Evolutionary conservation across 2,797 vertebrate species (phyloP), one percentile per base, ranked within the genome.

Genomic region (Acestrorhynchus altus): DNA sequence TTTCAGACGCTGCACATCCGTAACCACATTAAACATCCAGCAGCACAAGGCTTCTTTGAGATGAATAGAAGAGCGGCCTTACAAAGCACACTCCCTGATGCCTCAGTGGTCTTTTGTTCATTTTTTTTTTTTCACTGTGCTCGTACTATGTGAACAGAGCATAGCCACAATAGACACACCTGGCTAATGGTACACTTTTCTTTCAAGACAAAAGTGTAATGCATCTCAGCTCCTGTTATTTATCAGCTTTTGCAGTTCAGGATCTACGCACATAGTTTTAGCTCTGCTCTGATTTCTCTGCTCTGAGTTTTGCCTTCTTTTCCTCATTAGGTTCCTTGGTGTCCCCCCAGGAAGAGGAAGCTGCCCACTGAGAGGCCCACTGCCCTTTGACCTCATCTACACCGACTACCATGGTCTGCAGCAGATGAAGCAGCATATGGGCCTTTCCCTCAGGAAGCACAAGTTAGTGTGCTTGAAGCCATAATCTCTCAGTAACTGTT

Each of bases 351-450:
- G 98, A 80, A 94, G 97, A 88, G 98, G 98, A 69, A 99, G 94
- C 88, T 99, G 98, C 84, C 98, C 98, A 1, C 90, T 99, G 87
- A 97, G 95, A 42, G 92, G 90, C 44, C 96, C 96, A 6, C 87
- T 99, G 90, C 93, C 96, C 74, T 99, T 98, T 0, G 96, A 99
- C 93, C 96, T 99, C 86, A 95, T 99, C 86, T 99, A 99, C 89
- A 99, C 98, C 0, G 98, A 99, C 92, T 99, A 99, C 89, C 98
- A 98, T 0, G 98, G 98, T 63, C 89, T 99, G 73, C 97, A 98
- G 87, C 98, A 99, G 93, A 98, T 99, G 97, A 98, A 96, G 83
- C 97, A 98, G 83, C 95, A 99, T 91, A 99, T 99, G 98, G 98
- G 98, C 12, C 95, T 99, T 42, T 99, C 98, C 68, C 96, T 99